phyloP scores from a whole-genome alignment of 2,888 invertebrate genomes.

The Bombyx huttoni region DNA sequence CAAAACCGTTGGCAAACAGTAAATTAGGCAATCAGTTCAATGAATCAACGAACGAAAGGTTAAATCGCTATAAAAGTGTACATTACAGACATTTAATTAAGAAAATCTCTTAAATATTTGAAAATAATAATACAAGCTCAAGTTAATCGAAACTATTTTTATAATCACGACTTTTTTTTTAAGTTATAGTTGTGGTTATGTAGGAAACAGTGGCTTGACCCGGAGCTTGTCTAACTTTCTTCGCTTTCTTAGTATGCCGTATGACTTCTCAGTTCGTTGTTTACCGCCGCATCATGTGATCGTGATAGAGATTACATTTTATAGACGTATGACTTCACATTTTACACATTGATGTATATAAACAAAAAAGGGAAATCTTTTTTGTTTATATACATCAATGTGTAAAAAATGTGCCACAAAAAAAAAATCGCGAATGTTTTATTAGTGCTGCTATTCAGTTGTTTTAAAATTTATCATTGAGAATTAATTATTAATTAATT shows the following conservation, averaged over 20 bases:
- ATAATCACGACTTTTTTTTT: background rate
- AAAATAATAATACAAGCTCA: too few species aligned
- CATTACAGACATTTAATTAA: background rate
- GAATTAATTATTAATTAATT: too few species aligned
- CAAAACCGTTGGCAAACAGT: conserved; percentile 30
- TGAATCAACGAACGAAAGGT: conserved; percentile 25
- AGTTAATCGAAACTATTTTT: too few species aligned
- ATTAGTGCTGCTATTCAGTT: too few species aligned
- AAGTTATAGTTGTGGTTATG: conserved; percentile 2
- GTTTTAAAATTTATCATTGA: too few species aligned
- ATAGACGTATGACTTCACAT: background rate
- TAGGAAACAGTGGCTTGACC: conserved; percentile 11
- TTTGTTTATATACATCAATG: background rate
- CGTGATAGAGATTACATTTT: conserved; percentile 6
- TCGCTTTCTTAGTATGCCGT: conserved; percentile 16
- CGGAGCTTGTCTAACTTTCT: conserved; percentile 23
- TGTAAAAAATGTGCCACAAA: background rate
- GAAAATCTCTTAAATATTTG: too few species aligned
- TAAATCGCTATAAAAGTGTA: background rate
- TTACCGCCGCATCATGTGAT: conserved; percentile 5
- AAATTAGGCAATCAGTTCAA: conserved; percentile 30
- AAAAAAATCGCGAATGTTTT: background rate
- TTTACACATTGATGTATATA: background rate
- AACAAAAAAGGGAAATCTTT: background rate
- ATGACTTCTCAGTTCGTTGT: background rate